Conservation (phyloP, 2,113 vertebrate genomes). For the Neolamprologus tretocephalus region DNA sequence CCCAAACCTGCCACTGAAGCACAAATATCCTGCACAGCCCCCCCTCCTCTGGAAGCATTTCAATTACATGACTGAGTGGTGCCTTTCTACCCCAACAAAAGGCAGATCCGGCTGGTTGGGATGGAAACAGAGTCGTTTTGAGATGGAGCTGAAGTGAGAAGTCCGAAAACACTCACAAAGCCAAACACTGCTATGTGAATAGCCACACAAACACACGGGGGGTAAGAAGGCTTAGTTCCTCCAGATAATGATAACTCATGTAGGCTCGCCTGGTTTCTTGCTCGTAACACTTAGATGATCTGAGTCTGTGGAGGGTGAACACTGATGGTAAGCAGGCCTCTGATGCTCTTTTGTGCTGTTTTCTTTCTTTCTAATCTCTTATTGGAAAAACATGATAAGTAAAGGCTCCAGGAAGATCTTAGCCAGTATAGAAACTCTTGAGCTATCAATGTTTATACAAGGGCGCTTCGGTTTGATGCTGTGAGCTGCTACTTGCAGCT, state of each 20-base stretch:
- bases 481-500: neutral
- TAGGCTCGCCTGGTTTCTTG: neutral
- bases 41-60: constrained; percentile 56
- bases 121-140: constrained; percentile 50
- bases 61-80: constrained; percentile 67
- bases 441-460: neutral
- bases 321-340: constrained; percentile 31
- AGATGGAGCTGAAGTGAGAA: neutral
- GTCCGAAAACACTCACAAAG: constrained; percentile 21
- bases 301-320: neutral
- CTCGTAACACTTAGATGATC: neutral
- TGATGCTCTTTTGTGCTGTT: neutral
- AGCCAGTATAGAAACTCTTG: neutral
- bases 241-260: neutral
- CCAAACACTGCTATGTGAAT: constrained; percentile 20
- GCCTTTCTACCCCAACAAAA: constrained; percentile 69
- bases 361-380: neutral
- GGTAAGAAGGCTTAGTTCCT: neutral
- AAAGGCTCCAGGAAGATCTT: neutral
- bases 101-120: constrained; percentile 73
- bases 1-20: neutral
- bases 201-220: constrained; percentile 1
- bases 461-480: neutral
- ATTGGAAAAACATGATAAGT: accelerated
- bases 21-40: neutral